Percentiles rank a stretch among this genome's conserved stretches.
These are phyloP conservation scores for Premnoplex brunnescens DNA, from an alignment of 2,797 vertebrate species.

Conservation along the genomic window DNA sequence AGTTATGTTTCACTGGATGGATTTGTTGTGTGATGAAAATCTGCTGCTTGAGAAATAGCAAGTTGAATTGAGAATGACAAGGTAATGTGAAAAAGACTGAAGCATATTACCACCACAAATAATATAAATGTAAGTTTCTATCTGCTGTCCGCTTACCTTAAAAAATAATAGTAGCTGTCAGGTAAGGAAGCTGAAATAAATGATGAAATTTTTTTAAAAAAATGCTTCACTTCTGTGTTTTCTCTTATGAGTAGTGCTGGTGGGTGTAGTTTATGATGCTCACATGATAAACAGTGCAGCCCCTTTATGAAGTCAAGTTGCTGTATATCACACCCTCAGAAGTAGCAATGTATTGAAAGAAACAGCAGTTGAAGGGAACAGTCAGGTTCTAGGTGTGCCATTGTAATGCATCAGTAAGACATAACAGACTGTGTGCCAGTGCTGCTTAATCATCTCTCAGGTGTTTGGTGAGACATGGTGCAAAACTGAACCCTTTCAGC, in stretches of 20 bases:
- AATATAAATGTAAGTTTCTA: slow-evolving; percentile 37
- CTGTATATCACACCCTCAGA: not conserved
- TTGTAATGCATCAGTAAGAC: slow-evolving; percentile 14
- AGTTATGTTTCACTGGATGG: not conserved
- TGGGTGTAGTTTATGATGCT: not conserved
- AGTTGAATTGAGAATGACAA: slow-evolving; percentile 33
- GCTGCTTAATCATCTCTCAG: not conserved
- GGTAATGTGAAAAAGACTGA: slow-evolving; percentile 25
- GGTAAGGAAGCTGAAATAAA: not conserved
- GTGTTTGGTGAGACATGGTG: not conserved
- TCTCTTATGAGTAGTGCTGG: not conserved
- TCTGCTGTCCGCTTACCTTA: not conserved
- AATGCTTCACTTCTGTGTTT: not conserved
- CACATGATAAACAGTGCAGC: not conserved
- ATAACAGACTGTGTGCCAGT: not conserved
- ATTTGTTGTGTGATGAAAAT: not conserved
- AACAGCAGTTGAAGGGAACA: not conserved
- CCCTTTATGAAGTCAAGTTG: not conserved
- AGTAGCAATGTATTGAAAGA: not conserved
- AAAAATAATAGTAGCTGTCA: slow-evolving; percentile 46
- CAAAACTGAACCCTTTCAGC: not conserved
- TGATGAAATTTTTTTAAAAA: slow-evolving; percentile 29
- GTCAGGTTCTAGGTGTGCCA: not conserved
- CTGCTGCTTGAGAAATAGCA: not conserved
- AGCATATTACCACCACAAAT: slow-evolving; percentile 17